Base-by-base conservation (phyloP, 1,140 invertebrate species). In the Zaprionus davidi region DNA sequence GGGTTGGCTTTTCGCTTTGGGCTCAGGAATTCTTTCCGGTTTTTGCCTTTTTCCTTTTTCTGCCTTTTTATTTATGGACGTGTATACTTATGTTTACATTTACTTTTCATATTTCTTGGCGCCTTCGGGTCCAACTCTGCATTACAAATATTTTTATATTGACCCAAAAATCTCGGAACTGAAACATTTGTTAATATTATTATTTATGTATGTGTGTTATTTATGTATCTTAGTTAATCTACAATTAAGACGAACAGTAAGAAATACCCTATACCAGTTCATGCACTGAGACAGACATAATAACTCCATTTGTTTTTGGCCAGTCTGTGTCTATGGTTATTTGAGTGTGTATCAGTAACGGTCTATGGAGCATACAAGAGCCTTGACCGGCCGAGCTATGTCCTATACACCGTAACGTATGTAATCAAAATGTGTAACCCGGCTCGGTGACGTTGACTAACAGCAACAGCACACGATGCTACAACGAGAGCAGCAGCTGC, bases 121-220 rank as follows among this genome's bases (percentile, higher is more conserved):
- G 12, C 31, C n/a, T 41, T 71, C 49, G 41, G 44, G 17, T 34
- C 13, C n/a, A 20, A 36, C 51, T 81, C 55, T 85, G 74, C 82
- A 84, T 85, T 63, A 65, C 59, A 70, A 82, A 79, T 79, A 55
- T 41, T 59, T 38, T 68, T 55, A 63, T 77, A 69, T 80, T 80
- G 76, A 82, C 53, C 53, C 0, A 24, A n/a, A 51, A 56, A 28
- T 56, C 24, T 46, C 41, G 41, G 6, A 44, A n/a, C 38, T n/a
- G 15, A 41, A 41, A 41, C 28, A 6, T 44, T 44, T 44, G 5
- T 17, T 38, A 5, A 44, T 17, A 17, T 44, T 17, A 17, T 46
- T 46, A 46, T 46, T 17, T 17, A 46, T 17, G 41, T 17, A 17
- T 17, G n/a, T 46, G 41, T 6, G 7, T 46, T 46, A 46, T 6